These are phyloP conservation scores for Grammomys dolichurus DNA, from an alignment of 2,113 vertebrate species.

Conservation along the genomic window DNA sequence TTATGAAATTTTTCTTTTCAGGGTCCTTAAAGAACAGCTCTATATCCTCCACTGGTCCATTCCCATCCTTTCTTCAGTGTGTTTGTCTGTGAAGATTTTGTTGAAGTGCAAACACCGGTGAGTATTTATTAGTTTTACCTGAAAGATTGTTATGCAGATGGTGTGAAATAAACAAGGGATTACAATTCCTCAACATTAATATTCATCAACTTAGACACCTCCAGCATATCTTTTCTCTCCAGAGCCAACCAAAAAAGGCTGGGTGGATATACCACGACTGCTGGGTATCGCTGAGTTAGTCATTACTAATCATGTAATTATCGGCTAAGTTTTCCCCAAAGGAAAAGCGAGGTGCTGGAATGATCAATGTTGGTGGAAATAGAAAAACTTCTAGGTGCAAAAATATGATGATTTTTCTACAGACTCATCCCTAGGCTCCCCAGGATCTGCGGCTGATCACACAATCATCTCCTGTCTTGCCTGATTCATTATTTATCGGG, in stretches of 20 bases:
- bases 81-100: constrained; percentile 48
- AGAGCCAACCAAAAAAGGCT: not conserved
- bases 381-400: constrained; percentile 39
- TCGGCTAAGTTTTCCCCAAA: not conserved
- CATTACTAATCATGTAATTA: constrained; percentile 38
- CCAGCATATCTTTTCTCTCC: constrained; percentile 7
- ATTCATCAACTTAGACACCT: constrained; percentile 56
- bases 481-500: constrained; percentile 48
- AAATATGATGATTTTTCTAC: constrained; percentile 42
- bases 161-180: constrained; percentile 65
- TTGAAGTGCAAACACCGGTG: not conserved
- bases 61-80: not conserved
- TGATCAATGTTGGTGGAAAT: constrained; percentile 17
- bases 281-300: not conserved
- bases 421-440: not conserved
- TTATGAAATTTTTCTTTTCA: not conserved
- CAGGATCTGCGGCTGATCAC: not conserved
- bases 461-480: constrained; percentile 9
- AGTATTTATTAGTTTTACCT: constrained; percentile 54
- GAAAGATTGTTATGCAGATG: constrained; percentile 60
- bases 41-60: not conserved
- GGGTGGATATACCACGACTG: not conserved
- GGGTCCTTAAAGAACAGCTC: not conserved
- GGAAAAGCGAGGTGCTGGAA: not conserved
- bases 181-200: constrained; percentile 56